Evolutionary conservation across 2,888 invertebrate species (phyloP), one percentile per base, ranked within the genome.

Genomic region (Heliconius sara): DNA sequence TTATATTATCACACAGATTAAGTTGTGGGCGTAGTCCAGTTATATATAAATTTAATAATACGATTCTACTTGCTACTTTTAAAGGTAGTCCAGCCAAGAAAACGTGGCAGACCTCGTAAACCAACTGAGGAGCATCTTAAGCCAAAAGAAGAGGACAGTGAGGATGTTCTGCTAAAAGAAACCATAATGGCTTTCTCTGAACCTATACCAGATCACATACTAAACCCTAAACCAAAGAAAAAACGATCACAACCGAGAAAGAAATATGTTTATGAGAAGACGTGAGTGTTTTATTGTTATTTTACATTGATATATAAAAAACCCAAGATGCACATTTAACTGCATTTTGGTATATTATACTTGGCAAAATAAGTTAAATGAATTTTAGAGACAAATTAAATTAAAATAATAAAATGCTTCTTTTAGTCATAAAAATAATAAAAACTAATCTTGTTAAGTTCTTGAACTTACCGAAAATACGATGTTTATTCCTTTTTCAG

Each of bases 171-270:
- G 2, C 88, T 95, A 0, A 93, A 95, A 83, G 95, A 95, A 83
- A 95, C 95, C 0, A 95, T 95, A 77, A 84, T 95, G 89, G 95
- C 95, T 0, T 93, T 91, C 88, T 93, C 95, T 0, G 95, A 95
- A 84, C 95, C 95, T 1, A 94, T 95, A 0, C 93, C 95, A 0
- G 95, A 95, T 0, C 92, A 93, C 80, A 90, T 95, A 34, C 88
- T 95, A 10, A 93, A 95, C 80, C 94, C 95, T 0, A 93, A 94
- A 79, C 92, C 92, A 0, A 93, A 90, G 85, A 93, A 92, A 84
- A 93, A 92, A 84, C 88, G 89, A 57, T 25, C 81, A 0, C 76
- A 81, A 27, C 84, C 83, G 0, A 85, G 83, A 66, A 94, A 91
- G 85, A 93, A 90, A 87, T 95, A 95, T 84, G 86, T 87, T 19